Conservation (phyloP, 1,140 invertebrate genomes). For the Lordiphosa collinella region DNA sequence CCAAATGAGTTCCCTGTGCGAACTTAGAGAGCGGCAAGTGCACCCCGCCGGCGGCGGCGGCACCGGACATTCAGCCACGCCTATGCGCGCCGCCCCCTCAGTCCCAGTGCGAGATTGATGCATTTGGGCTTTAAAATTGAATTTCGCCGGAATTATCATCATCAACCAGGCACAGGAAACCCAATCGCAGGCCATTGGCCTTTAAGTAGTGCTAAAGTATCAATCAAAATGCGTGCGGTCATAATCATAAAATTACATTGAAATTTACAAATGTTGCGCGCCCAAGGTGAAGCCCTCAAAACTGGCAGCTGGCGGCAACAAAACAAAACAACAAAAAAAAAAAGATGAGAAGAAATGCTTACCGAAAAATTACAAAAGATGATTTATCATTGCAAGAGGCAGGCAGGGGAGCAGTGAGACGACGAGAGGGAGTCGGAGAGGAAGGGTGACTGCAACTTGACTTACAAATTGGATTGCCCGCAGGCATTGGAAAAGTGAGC, state of each 20-base stretch:
- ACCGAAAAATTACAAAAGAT: constrained; percentile 63
- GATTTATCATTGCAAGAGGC: constrained; percentile 61
- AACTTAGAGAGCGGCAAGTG: constrained; percentile 28
- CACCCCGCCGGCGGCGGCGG: constrained; percentile 15
- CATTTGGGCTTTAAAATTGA: constrained; percentile 55
- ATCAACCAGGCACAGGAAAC: constrained; percentile 3
- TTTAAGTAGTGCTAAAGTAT: constrained; percentile 75
- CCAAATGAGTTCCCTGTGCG: constrained; percentile 42
- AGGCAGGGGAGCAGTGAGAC: not conserved
- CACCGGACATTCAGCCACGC: constrained; percentile 5
- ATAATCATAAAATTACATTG: constrained; percentile 71
- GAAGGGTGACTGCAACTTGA: constrained; percentile 13
- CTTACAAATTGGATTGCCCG: constrained; percentile 56
- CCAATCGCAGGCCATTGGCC: constrained; percentile 36
- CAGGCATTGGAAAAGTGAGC: constrained; percentile 32
- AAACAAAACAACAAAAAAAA: constrained; percentile 29
- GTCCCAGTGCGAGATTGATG: constrained; percentile 50
- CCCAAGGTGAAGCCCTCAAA: constrained; percentile 23
- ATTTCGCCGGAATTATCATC: constrained; percentile 51
- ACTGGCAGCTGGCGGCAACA: constrained; percentile 17
- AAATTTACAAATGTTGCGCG: constrained; percentile 54
- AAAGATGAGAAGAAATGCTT: constrained; percentile 33
- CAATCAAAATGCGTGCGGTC: constrained; percentile 73
- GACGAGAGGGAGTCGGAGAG: not conserved
- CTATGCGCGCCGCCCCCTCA: not conserved